These are phyloP conservation scores for Cinclus cinclus DNA, from an alignment of 2,113 vertebrate genomes.

Conservation along the genomic window DNA sequence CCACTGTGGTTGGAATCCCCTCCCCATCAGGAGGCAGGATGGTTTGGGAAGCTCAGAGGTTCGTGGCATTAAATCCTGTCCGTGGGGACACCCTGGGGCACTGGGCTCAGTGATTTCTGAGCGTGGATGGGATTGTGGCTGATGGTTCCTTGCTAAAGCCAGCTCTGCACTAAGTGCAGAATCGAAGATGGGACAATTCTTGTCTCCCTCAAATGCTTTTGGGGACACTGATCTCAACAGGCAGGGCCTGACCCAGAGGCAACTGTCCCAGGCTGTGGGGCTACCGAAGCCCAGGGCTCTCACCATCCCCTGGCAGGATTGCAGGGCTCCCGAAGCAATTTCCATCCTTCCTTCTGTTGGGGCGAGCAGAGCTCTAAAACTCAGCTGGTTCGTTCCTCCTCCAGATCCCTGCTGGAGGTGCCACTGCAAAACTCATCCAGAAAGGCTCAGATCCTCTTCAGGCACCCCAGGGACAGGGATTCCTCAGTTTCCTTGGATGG, in stretches of 20 bases:
- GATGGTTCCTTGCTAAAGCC: background rate
- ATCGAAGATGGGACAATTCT: background rate
- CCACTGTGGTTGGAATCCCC: accelerated
- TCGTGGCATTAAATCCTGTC: no score
- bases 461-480: background rate
- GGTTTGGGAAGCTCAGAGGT: accelerated
- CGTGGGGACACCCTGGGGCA: background rate
- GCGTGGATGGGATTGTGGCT: no score
- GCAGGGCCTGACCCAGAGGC: background rate
- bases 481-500: background rate
- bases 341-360: background rate
- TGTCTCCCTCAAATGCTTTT: background rate
- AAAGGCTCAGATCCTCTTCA: background rate
- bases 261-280: background rate
- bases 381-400: background rate
- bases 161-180: background rate
- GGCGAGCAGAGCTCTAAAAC: background rate
- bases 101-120: background rate
- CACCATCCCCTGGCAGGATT: background rate
- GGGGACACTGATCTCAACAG: background rate
- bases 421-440: background rate
- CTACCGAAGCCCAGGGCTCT: background rate
- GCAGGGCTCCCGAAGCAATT: background rate
- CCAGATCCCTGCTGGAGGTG: background rate
- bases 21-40: background rate